phyloP scores from a whole-genome alignment of 1,140 invertebrate species.

The Scaptomyza hsui region DNA sequence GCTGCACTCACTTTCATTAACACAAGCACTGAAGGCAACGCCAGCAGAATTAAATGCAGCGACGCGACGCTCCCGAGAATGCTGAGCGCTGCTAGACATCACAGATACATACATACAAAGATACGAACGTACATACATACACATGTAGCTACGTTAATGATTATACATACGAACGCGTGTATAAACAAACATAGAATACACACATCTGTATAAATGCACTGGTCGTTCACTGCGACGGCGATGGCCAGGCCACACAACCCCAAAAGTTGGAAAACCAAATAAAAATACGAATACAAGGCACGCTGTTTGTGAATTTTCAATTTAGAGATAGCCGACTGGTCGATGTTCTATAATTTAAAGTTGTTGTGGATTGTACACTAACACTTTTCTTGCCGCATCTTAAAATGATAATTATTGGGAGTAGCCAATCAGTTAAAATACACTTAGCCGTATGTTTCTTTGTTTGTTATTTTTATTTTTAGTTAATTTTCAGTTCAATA shows the following conservation, averaged over 20 bases:
- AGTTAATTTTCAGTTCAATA: no score
- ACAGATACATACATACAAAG: slow-evolving; percentile 58
- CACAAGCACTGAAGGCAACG: slow-evolving; percentile 52
- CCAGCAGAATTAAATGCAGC: slow-evolving; percentile 67
- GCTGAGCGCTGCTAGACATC: slow-evolving; percentile 56
- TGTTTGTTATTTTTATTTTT: no score
- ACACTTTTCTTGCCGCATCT: background rate
- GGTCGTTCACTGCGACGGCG: slow-evolving; percentile 34
- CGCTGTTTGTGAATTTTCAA: slow-evolving; percentile 63
- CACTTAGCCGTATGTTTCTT: no score
- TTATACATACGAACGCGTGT: slow-evolving; percentile 20
- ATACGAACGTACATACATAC: slow-evolving; percentile 42
- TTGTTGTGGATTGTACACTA: background rate
- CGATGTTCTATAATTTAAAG: slow-evolving; percentile 20
- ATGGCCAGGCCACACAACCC: slow-evolving; percentile 65
- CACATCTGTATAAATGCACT: slow-evolving; percentile 41
- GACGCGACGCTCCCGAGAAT: slow-evolving; percentile 65
- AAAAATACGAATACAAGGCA: slow-evolving; percentile 79
- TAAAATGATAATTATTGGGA: background rate
- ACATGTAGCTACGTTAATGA: slow-evolving; percentile 47
- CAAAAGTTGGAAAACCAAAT: slow-evolving; percentile 81
- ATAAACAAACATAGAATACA: slow-evolving; percentile 20
- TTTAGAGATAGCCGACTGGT: slow-evolving; percentile 23
- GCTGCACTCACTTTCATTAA: slow-evolving; percentile 78
- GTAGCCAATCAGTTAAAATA: no score